phyloP scores from a whole-genome alignment of 2,888 invertebrate genomes.

The Rhamnusium bicolor region DNA sequence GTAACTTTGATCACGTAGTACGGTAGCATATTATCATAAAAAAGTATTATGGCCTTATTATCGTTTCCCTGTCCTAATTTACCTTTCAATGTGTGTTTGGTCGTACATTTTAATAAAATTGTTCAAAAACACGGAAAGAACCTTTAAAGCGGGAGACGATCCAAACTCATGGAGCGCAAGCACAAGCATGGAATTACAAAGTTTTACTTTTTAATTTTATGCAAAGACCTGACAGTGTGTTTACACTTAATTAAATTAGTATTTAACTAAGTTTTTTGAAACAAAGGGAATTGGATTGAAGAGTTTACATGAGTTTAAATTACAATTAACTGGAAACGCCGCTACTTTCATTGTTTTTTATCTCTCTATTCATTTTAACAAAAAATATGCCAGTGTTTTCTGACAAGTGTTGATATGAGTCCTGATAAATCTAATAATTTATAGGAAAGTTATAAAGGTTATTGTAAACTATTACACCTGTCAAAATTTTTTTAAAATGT shows the following conservation, averaged over 20 bases:
- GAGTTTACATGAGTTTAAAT: slow-evolving; percentile 15
- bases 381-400: too few relatives aligned
- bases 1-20: background rate
- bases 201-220: slow-evolving; percentile 35
- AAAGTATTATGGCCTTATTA: background rate
- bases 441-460: too few relatives aligned
- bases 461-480: too few relatives aligned
- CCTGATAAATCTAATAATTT: too few relatives aligned
- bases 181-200: slow-evolving; percentile 21
- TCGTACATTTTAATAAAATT: slow-evolving; percentile 3
- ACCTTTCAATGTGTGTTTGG: background rate
- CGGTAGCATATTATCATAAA: background rate
- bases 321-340: slow-evolving; percentile 18
- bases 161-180: background rate
- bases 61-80: slow-evolving; percentile 1
- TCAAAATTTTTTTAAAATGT: too few relatives aligned
- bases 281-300: slow-evolving; percentile 29
- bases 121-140: slow-evolving; percentile 2
- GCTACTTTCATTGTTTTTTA: too few relatives aligned
- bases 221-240: slow-evolving; percentile 9
- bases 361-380: too few relatives aligned
- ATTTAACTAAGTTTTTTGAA: slow-evolving; percentile 28
- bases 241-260: slow-evolving; percentile 31
- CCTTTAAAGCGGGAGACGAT: slow-evolving; percentile 9
- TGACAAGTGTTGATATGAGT: too few relatives aligned